A percentile compares a stretch with the other conserved stretches of the same genome.
phyloP scores from a whole-genome alignment of 1,140 invertebrate species.

The Zophobas atratus region DNA sequence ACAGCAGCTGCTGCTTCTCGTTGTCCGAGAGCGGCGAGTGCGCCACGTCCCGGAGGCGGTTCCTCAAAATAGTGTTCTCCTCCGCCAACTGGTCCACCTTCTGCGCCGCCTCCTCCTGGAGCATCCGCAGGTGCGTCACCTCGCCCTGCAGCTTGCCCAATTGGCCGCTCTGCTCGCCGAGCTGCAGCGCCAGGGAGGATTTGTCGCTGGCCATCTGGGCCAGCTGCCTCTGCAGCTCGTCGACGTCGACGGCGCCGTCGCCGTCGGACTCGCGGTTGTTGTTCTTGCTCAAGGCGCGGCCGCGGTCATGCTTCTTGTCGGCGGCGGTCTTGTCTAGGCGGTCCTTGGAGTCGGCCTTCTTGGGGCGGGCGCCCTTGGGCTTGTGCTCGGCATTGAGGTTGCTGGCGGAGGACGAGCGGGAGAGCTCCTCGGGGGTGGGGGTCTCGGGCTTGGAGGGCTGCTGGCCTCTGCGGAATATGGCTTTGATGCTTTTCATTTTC shows the following conservation, averaged over 20 bases:
- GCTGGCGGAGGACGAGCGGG: constrained; percentile 63
- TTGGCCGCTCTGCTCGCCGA: constrained; percentile 71
- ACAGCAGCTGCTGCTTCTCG: constrained; percentile 83
- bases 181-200: constrained; percentile 69
- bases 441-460: constrained; percentile 53
- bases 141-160: constrained; percentile 69
- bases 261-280: constrained; percentile 49
- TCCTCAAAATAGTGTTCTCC: constrained; percentile 82
- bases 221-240: constrained; percentile 68
- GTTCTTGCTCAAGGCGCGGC: constrained; percentile 46
- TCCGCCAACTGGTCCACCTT: constrained; percentile 78
- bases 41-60: constrained; percentile 81
- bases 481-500: constrained; percentile 66
- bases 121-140: constrained; percentile 68
- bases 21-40: constrained; percentile 87
- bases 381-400: constrained; percentile 61
- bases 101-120: constrained; percentile 74
- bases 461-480: constrained; percentile 66
- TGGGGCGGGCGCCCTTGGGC: constrained; percentile 60
- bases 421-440: constrained; percentile 60
- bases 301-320: constrained; percentile 62
- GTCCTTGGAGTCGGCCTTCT: constrained; percentile 62
- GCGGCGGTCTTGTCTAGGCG: constrained; percentile 60
- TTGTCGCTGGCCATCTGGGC: constrained; percentile 71
- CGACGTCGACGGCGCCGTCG: constrained; percentile 66